Evolutionary conservation across 2,888 invertebrate species (phyloP), one percentile per base, ranked within the genome.

Genomic region (Eupithecia pulchellata): DNA sequence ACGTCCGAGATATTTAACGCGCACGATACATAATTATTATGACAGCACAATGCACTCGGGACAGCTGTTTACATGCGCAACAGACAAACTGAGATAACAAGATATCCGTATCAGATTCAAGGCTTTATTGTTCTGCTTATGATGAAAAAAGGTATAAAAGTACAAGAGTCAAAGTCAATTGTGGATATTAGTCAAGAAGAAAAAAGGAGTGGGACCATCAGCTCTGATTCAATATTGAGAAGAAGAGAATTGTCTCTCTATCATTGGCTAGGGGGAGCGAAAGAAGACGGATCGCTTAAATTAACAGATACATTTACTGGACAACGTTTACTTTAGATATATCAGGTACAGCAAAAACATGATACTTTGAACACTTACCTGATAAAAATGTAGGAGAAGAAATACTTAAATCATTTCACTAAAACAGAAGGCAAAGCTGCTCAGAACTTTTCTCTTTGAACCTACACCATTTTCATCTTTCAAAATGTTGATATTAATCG

Each of bases 11-110:
- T 88, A 89, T 87, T 90, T 89, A 90, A 84, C 89, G 89, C 89
- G 86, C 84, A 84, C 79, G 85, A 88, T 87, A 89, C 87, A 87
- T 90, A 90, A 90, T 91, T 90, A 89, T 91, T 89, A 91, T 91
- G 92, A 92, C 92, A 92, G 91, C 80, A 92, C 91, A 92, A 92
- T 91, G 86, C 83, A 62, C 60, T 75, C 82, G 82, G 82, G 85
- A 87, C 87, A 86, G 84, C 84, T 86, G 86, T 86, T 85, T 79
- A 82, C 84, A 79, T 75, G 71, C 73, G 65, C 62, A 72, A 65
- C 30, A 68, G 74, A 77, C 77, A 76, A 78, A 76, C 76, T 75
- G 73, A 32, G 89, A 89, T 89, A 87, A 74, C 82, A 89, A 75
- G 78, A 78, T 78, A 80, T 73, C 69, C 80, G 78, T 87, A 87